These are phyloP conservation scores for Saxidomus purpurata DNA, from an alignment of 1,140 invertebrate species.

Conservation along the genomic window DNA sequence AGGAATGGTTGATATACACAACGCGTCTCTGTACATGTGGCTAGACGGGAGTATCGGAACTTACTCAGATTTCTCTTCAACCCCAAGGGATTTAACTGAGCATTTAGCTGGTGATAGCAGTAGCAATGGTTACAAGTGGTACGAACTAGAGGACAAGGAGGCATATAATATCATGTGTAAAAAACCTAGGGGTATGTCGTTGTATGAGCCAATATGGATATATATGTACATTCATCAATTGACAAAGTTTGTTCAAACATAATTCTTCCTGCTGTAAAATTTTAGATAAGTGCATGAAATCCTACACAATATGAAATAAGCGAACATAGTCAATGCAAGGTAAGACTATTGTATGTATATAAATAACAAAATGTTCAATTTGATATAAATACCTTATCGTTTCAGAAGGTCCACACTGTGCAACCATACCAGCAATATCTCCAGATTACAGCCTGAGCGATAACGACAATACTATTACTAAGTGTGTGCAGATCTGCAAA, in stretches of 20 bases:
- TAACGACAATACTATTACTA: neutral
- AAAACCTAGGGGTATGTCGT: slow-evolving; percentile 41
- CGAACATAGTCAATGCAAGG: no score
- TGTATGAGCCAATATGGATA: no score
- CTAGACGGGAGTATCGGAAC: slow-evolving; percentile 34
- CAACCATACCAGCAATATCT: neutral
- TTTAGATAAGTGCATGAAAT: no score
- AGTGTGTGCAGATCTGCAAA: slow-evolving; percentile 50
- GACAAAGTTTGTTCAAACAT: no score
- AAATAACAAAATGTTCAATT: no score
- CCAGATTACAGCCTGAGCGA: neutral
- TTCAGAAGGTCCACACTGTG: slow-evolving; percentile 7
- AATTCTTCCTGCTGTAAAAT: no score
- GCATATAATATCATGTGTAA: slow-evolving; percentile 45
- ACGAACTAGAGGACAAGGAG: neutral
- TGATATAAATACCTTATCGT: no score
- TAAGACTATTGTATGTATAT: no score
- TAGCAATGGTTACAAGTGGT: neutral
- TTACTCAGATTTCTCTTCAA: neutral
- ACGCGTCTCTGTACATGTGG: slow-evolving; percentile 50
- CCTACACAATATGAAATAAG: no score
- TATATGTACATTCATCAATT: no score
- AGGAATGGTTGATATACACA: slow-evolving; percentile 24
- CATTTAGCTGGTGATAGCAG: neutral
- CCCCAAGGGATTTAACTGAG: neutral